These are phyloP conservation scores for Chelon auratus DNA, from an alignment of 2,797 vertebrate species.

Conservation along the genomic window DNA sequence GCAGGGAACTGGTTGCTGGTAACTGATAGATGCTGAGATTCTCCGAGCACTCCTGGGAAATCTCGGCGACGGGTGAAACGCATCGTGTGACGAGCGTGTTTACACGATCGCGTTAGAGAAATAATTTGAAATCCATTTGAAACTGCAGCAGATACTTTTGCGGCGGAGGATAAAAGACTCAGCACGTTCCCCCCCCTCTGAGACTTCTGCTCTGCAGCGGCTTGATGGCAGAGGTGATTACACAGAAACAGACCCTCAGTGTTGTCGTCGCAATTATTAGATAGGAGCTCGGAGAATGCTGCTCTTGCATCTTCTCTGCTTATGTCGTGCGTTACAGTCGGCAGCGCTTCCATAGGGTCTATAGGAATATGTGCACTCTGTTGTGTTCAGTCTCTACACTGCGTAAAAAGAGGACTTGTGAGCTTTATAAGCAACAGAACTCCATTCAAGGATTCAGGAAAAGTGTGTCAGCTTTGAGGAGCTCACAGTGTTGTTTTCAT, in stretches of 20 bases:
- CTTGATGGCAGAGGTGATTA: conserved; percentile 56
- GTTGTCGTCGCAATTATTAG: conserved; percentile 42
- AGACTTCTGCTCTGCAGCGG: conserved; percentile 31
- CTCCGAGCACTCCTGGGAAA: conserved; percentile 15
- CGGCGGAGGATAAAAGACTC: conserved; percentile 35
- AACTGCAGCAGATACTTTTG: not conserved
- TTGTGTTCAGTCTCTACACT: conserved; percentile 7
- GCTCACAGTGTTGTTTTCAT: conserved; percentile 2
- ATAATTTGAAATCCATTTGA: conserved; percentile 3
- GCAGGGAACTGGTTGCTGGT: conserved; percentile 34
- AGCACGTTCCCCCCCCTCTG: conserved; percentile 36
- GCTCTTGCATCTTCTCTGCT: conserved; percentile 51
- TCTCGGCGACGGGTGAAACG: conserved; percentile 6
- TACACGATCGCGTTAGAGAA: not conserved
- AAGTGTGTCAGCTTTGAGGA: conserved; percentile 36
- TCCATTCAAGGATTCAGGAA: conserved; percentile 28
- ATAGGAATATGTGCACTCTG: conserved; percentile 26
- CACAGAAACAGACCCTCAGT: conserved; percentile 29
- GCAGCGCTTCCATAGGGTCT: conserved; percentile 7
- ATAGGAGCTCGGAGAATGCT: conserved; percentile 39
- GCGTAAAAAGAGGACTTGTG: conserved; percentile 3
- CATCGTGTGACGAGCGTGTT: not conserved
- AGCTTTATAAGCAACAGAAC: conserved; percentile 18
- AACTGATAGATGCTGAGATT: conserved; percentile 43
- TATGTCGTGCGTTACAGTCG: conserved; percentile 30